Percentiles rank a stretch among this genome's conserved stretches.
phyloP scores from a whole-genome alignment of 2,797 vertebrate species.

The Anas capensis region DNA sequence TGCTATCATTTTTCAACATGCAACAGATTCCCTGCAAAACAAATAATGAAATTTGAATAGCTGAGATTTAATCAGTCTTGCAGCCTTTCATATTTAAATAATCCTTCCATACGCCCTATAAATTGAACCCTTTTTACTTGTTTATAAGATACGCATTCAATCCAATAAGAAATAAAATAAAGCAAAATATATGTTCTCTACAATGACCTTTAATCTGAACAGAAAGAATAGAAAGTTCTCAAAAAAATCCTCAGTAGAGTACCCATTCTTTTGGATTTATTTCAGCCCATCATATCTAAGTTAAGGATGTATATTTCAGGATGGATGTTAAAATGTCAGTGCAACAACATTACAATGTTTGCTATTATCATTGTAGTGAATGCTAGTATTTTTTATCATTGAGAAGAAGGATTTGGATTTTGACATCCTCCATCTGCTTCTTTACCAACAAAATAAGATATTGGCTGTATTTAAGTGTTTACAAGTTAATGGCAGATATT shows the following conservation, averaged over 20 bases:
- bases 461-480: not conserved
- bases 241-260: not conserved
- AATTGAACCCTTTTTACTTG: not conserved
- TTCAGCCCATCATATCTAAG: not conserved
- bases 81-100: conserved; percentile 39
- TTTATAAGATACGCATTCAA: not conserved
- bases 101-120: not conserved
- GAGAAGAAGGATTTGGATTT: not conserved
- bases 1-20: conserved; percentile 25
- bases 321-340: not conserved
- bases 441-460: not conserved
- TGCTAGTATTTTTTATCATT: not conserved
- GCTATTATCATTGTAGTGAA: not conserved
- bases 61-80: conserved; percentile 43
- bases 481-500: not conserved
- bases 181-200: not conserved
- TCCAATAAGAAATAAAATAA: not conserved
- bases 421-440: not conserved
- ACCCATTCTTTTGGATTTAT: not conserved
- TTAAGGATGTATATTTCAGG: not conserved
- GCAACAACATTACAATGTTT: not conserved
- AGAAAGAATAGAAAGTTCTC: not conserved
- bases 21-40: conserved; percentile 20
- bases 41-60: conserved; percentile 46
- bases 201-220: not conserved